phyloP scores from a whole-genome alignment of 2,797 vertebrate genomes.

The Amazona ochrocephala region DNA sequence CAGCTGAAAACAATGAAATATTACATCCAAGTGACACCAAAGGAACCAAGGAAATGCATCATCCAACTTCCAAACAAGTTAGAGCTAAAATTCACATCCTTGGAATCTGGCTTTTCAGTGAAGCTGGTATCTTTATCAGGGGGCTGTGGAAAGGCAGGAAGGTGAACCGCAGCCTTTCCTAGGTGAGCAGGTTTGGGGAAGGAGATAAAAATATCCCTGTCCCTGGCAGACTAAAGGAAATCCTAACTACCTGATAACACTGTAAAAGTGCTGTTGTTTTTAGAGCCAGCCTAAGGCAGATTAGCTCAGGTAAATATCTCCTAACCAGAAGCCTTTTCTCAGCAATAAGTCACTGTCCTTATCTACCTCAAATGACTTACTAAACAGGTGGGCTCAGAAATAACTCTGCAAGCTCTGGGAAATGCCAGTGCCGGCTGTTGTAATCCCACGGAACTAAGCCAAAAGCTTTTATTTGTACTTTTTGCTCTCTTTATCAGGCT shows the following conservation, averaged over 20 bases:
- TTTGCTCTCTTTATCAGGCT: not conserved
- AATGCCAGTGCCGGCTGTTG: not conserved
- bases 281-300: slow-evolving; percentile 37
- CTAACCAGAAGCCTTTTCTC: slow-evolving; percentile 35
- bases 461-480: not conserved
- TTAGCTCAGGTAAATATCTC: slow-evolving; percentile 49
- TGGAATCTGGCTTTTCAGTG: not conserved
- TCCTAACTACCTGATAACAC: not conserved
- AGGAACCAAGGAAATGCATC: not conserved
- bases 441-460: not conserved
- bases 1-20: not conserved
- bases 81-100: slow-evolving; percentile 27
- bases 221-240: not conserved
- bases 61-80: not conserved
- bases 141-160: not conserved
- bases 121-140: not conserved
- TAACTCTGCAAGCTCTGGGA: not conserved
- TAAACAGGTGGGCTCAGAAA: slow-evolving; percentile 34
- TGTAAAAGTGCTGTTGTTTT: slow-evolving; percentile 22
- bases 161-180: not conserved
- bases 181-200: not conserved
- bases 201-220: not conserved
- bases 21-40: not conserved
- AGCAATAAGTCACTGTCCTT: slow-evolving; percentile 53
- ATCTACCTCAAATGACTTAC: slow-evolving; percentile 52